These are phyloP conservation scores for Melipona beecheii DNA, from an alignment of 2,888 invertebrate genomes.

Conservation along the genomic window DNA sequence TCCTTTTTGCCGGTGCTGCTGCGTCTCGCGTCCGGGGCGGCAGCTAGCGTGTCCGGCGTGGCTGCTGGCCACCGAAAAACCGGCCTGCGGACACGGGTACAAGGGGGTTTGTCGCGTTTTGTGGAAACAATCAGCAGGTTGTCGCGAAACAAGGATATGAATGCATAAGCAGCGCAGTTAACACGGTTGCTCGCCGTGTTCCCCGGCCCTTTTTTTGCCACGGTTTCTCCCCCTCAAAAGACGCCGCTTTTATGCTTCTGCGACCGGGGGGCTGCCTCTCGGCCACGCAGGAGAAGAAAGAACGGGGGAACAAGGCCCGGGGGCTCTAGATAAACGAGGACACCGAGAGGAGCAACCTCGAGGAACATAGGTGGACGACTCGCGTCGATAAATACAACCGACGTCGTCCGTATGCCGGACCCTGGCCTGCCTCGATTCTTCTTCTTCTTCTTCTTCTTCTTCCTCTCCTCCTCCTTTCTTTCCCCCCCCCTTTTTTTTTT, in stretches of 20 bases:
- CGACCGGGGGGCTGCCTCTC: conserved; percentile 33
- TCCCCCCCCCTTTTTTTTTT: conserved; percentile 38
- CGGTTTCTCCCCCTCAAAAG: conserved; percentile 77
- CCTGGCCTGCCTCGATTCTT: conserved; percentile 49
- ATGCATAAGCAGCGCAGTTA: conserved; percentile 82
- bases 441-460: conserved; percentile 39
- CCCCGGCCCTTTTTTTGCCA: conserved; percentile 73
- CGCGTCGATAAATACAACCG: conserved; percentile 79
- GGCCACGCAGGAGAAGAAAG: conserved; percentile 22
- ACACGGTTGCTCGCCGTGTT: conserved; percentile 80
- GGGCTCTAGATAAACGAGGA: conserved; percentile 41
- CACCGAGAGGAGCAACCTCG: conserved; percentile 16
- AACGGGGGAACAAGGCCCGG: conserved; percentile 40
- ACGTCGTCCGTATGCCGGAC: conserved; percentile 70
- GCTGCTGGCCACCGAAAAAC: conserved; percentile 72
- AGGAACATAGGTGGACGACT: conserved; percentile 57
- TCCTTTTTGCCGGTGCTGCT: conserved; percentile 66
- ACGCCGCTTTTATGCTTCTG: conserved; percentile 75
- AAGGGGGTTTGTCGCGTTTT: conserved; percentile 80
- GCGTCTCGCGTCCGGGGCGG: conserved; percentile 54
- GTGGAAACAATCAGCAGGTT: conserved; percentile 82
- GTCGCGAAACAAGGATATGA: conserved; percentile 82
- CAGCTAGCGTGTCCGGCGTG: conserved; percentile 59
- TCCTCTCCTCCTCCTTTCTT: background rate
- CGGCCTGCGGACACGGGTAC: conserved; percentile 68